Base-by-base conservation (phyloP, 2,888 invertebrate species). In the Blastobasis adustella region DNA sequence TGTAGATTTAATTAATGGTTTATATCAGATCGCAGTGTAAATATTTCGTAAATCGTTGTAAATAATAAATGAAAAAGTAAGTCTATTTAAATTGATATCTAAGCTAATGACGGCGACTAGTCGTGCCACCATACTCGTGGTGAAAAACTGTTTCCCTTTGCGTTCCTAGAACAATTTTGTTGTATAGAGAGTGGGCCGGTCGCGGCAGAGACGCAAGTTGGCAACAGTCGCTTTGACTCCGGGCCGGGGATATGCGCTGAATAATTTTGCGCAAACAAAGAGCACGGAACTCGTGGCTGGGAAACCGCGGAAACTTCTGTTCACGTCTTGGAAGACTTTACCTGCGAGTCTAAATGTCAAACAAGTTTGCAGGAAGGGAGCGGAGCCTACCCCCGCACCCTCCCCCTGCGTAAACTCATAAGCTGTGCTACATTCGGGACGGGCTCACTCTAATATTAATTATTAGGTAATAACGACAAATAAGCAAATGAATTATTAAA, bases 91-190 rank as follows among this genome's bases (percentile, higher is more conserved):
- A 55, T 56, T 60, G 67, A 65, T 63, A 63, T 54, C 53, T 53
- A 56, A 54, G 49, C 49, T 23, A 23, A 23, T 23, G 23, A 23
- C 23, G 23, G 23, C 23, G 58, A 58, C 60, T 76, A 73, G 73
- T 64, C 59, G 65, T 71, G 71, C 67, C 66, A 81, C 79, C 78
- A 76, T 64, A 72, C 46, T 61, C 55, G 73, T 78, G 83, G 82
- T 82, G 73, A 71, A 77, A 75, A 79, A 78, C 60, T 50, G 41
- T 69, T 62, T 69, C 72, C 70, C 61, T 50, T 72, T 79, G 63
- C 66, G 86, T 87, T 87, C 86, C 66, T 85, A 86, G 84, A 85
- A 86, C 85, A 69, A 67, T 67, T 63, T 23, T 23, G 23, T 23
- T 23, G 23, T 23, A 23, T 23, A 23, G 23, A 23, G 23, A 23